Base-by-base conservation (phyloP, 2,888 invertebrate species). In the Monoplex corrugatus region DNA sequence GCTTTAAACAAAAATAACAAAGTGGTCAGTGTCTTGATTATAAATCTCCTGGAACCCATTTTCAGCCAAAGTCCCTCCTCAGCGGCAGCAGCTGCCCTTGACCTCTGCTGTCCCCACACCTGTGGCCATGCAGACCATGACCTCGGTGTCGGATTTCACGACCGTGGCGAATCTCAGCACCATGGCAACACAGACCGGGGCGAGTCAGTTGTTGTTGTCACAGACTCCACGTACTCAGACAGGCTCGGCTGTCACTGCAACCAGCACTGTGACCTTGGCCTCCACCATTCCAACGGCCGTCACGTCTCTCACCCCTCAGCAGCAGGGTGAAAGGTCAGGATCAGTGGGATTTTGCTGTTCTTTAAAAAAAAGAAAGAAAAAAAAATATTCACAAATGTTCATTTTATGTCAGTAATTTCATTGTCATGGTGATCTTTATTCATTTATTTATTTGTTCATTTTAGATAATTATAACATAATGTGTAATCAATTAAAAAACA, bases 21-120 rank as follows among this genome's bases (percentile, higher is more conserved):
- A n/a, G n/a, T n/a, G n/a, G 57, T 23, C 23, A 23, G 57, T 19
- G 57, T 57, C 23, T 19, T 19, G 50, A 19, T 50, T 50, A 13
- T 50, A 13, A 13, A 57, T 57, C 57, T 57, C 2, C 13, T 57
- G 13, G 23, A 28, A 3, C 23, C 43, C 13, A 32, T 40, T 90
- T 92, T 23, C 91, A 94, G 94, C 94, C 50, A 94, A 94, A 93
- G 94, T 94, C 32, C 93, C 94, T 23, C 94, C 94, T 16, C 94
- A 94, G 63, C 89, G 94, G 82, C 94, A 94, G 89, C 93, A 92
- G 87, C 85, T 83, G 88, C 84, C 91, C 72, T 50, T 86, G 28
- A 83, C 90, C 32, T 89, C 90, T 19, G 87, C 89, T 32, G 87
- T 87, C 44, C 89, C 92, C 80, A 87, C 90, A 68, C 89, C 91